These are phyloP conservation scores for Drosophila hamatofila DNA, from an alignment of 2,888 invertebrate genomes.

Conservation along the genomic window DNA sequence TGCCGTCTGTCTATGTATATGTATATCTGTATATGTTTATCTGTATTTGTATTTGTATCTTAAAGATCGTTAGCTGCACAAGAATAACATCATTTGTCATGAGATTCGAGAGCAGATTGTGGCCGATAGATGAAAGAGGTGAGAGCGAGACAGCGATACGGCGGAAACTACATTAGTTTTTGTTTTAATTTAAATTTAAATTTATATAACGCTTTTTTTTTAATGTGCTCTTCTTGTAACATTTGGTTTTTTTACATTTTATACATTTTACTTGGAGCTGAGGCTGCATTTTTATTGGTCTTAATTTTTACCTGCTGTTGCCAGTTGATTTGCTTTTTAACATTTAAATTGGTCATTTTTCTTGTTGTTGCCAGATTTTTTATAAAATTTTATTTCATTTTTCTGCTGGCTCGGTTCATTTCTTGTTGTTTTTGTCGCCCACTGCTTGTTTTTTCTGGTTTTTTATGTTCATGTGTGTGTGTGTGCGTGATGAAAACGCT, in stretches of 20 bases:
- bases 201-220: slow-evolving; percentile 37
- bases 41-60: slow-evolving; percentile 46
- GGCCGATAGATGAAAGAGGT: slow-evolving; percentile 1
- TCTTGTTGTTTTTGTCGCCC: slow-evolving; percentile 70
- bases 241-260: slow-evolving; percentile 11
- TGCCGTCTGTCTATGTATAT: slow-evolving; percentile 1
- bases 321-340: slow-evolving; percentile 63
- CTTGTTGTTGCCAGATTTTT: slow-evolving; percentile 45
- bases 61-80: slow-evolving; percentile 63
- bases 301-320: slow-evolving; percentile 72
- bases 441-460: slow-evolving; percentile 55
- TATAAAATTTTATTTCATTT: slow-evolving; percentile 18
- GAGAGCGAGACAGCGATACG: neutral
- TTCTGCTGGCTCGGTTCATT: slow-evolving; percentile 40
- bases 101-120: slow-evolving; percentile 51
- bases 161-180: slow-evolving; percentile 14
- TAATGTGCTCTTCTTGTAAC: slow-evolving; percentile 21
- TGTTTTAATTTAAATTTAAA: slow-evolving; percentile 19
- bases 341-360: slow-evolving; percentile 78
- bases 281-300: slow-evolving; percentile 70
- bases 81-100: slow-evolving; percentile 64
- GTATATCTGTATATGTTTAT: slow-evolving; percentile 13
- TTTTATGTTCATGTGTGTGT: slow-evolving; percentile 14
- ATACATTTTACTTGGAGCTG: slow-evolving; percentile 40
- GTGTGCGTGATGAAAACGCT: slow-evolving; percentile 52